Evolutionary conservation across 2,888 invertebrate species (phyloP).

Genomic region (Hyposoter dolosus): DNA sequence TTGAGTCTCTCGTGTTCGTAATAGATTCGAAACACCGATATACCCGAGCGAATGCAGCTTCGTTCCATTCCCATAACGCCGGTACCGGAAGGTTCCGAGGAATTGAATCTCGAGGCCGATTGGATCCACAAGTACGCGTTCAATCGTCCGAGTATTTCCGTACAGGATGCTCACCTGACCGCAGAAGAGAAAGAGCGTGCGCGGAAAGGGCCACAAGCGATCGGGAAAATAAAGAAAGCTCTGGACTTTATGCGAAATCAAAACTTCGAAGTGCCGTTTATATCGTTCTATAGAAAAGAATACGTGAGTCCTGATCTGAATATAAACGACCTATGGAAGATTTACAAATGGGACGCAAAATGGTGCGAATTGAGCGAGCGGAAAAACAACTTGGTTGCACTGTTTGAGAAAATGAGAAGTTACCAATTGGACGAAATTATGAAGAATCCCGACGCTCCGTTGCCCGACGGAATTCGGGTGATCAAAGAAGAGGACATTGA

Average conservation of each 20-base stretch:
- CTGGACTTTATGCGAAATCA: conserved; percentile 97
- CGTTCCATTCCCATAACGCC: conserved; percentile 93
- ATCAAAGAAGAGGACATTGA: conserved; percentile 94
- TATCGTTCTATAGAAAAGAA: conserved; percentile 98
- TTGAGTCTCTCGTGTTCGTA: background rate
- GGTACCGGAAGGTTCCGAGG: conserved; percentile 92
- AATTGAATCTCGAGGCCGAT: conserved; percentile 96
- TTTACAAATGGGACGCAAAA: conserved; percentile 96
- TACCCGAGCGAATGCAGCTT: conserved; percentile 95
- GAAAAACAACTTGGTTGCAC: conserved; percentile 91
- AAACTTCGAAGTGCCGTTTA: conserved; percentile 97
- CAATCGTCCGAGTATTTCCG: conserved; percentile 91
- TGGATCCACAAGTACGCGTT: conserved; percentile 98
- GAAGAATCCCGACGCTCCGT: conserved; percentile 89
- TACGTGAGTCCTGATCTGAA: conserved; percentile 96
- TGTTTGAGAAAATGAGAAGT: conserved; percentile 95
- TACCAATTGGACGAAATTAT: conserved; percentile 89
- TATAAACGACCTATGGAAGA: conserved; percentile 97
- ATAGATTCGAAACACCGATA: conserved; percentile 92
- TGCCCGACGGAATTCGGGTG: conserved; percentile 92
- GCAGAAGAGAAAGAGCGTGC: conserved; percentile 85
- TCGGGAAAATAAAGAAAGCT: conserved; percentile 95
- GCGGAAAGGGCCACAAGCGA: conserved; percentile 88
- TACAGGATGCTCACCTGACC: conserved; percentile 87
- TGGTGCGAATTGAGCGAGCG: conserved; percentile 94